These are phyloP conservation scores for Hippolais icterina DNA, from an alignment of 2,113 vertebrate genomes.

Conservation along the genomic window DNA sequence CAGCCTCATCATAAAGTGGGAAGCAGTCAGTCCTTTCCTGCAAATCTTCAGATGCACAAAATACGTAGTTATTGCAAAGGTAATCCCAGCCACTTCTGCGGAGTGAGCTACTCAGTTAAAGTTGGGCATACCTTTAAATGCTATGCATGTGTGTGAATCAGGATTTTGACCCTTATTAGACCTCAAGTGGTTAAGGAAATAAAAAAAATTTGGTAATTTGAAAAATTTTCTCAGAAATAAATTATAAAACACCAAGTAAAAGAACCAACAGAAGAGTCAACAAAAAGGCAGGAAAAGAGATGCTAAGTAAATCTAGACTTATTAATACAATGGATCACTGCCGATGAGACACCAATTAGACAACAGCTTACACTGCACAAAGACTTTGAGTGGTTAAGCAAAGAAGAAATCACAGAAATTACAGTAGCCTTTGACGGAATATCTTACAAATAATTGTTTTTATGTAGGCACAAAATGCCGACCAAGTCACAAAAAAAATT, in stretches of 20 bases:
- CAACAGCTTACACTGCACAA: not conserved
- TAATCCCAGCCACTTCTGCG: not conserved
- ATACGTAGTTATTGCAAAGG: not conserved
- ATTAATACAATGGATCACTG: not conserved
- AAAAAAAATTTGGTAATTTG: not conserved
- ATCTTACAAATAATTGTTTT: not conserved
- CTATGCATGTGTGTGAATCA: not conserved
- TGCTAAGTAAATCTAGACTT: not conserved
- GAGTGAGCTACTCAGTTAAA: not conserved
- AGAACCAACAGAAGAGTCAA: not conserved
- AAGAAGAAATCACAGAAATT: not conserved
- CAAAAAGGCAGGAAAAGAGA: not conserved
- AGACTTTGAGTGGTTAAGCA: not conserved
- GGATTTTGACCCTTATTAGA: not conserved
- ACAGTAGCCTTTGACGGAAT: not conserved
- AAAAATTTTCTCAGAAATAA: not conserved
- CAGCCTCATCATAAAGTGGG: not conserved
- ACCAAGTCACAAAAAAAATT: not conserved
- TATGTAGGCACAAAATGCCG: not conserved
- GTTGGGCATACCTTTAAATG: not conserved
- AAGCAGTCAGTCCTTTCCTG: not conserved
- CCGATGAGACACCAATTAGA: not conserved
- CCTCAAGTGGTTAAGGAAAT: not conserved
- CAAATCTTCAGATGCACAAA: not conserved
- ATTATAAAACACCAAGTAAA: not conserved